These are phyloP conservation scores for Calameuta pallipes DNA, from an alignment of 2,888 invertebrate species.

Conservation along the genomic window DNA sequence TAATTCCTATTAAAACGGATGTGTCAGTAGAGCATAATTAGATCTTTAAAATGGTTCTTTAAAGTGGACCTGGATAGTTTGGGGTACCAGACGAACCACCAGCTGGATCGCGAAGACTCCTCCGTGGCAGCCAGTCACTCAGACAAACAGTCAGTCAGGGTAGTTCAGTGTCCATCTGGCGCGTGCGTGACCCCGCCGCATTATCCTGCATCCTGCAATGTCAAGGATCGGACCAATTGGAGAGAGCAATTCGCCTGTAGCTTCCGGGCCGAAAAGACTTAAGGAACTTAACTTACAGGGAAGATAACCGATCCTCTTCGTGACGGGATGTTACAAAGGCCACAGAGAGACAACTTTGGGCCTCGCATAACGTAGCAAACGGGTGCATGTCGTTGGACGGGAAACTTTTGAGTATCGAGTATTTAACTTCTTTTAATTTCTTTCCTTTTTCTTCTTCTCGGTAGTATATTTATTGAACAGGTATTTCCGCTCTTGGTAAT, in stretches of 20 bases:
- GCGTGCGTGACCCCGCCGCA: conserved; percentile 63
- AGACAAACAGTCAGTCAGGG: neutral
- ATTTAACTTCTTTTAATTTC: neutral
- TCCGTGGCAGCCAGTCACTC: conserved; percentile 34
- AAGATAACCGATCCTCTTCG: neutral
- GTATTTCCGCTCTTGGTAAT: neutral
- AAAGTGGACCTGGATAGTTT: neutral
- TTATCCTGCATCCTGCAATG: conserved; percentile 47
- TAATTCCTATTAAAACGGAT: neutral
- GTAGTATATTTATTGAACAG: neutral
- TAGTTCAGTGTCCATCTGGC: conserved; percentile 55
- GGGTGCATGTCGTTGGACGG: neutral
- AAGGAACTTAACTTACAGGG: neutral
- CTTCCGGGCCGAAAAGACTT: conserved; percentile 25
- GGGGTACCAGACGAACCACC: neutral
- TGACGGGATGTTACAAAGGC: neutral
- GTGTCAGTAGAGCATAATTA: neutral
- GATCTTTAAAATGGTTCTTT: neutral
- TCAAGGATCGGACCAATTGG: conserved; percentile 11
- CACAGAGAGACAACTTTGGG: neutral
- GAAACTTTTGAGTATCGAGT: neutral
- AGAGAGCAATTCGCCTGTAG: neutral
- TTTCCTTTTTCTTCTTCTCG: neutral
- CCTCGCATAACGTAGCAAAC: neutral
- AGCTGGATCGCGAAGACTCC: conserved; percentile 6